Percentiles rank a stretch among this genome's conserved stretches.
phyloP scores from a whole-genome alignment of 2,797 vertebrate genomes.

The Enteromius unitaeniatus region DNA sequence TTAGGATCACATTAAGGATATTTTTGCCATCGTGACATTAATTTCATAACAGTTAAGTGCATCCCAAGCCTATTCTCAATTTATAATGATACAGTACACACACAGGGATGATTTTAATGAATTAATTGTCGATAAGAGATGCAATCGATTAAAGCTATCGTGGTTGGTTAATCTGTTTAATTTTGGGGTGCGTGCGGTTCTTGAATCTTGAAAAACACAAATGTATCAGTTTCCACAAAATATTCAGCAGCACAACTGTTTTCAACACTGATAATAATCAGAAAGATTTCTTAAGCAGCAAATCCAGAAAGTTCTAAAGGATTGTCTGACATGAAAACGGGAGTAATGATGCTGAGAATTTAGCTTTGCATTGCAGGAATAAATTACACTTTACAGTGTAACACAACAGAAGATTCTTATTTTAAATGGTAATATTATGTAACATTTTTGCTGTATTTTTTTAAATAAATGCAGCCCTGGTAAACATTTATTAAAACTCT shows the following conservation, averaged over 20 bases:
- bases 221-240: background rate
- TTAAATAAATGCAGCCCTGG: background rate
- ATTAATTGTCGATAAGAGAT: no score
- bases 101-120: no score
- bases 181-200: no score
- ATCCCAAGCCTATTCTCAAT: background rate
- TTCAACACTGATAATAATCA: background rate
- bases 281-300: background rate
- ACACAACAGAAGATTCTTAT: background rate
- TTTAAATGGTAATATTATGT: background rate
- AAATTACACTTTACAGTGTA: background rate
- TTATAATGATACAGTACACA: background rate
- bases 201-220: background rate
- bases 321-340: background rate
- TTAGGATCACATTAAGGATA: constrained; percentile 7
- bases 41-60: background rate
- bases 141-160: no score
- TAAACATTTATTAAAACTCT: background rate
- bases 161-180: no score
- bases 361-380: background rate
- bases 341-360: background rate
- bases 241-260: background rate
- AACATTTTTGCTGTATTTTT: background rate
- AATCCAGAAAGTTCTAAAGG: background rate
- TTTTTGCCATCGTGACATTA: background rate